These are phyloP conservation scores for Bradypus variegatus DNA, from an alignment of 2,797 vertebrate species.

Conservation along the genomic window DNA sequence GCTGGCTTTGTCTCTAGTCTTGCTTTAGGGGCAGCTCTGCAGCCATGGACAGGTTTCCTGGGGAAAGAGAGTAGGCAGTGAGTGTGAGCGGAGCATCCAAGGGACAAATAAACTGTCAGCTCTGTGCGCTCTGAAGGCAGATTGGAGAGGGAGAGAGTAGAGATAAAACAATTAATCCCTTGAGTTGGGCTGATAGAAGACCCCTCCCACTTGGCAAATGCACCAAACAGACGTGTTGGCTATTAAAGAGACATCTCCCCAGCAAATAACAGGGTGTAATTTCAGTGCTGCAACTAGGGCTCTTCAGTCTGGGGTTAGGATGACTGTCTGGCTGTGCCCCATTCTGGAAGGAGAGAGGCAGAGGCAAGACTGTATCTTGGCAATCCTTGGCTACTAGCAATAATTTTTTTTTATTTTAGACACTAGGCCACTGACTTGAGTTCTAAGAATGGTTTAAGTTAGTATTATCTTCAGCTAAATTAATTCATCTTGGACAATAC, in stretches of 20 bases:
- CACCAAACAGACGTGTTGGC: constrained; percentile 54
- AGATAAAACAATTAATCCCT: constrained; percentile 65
- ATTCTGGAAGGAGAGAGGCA: not conserved
- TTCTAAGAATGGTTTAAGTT: constrained; percentile 15
- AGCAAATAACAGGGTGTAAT: constrained; percentile 56
- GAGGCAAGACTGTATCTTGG: not conserved
- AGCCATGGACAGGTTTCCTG: constrained; percentile 82
- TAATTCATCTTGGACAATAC: not conserved
- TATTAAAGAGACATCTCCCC: constrained; percentile 51
- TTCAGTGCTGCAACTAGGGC: not conserved
- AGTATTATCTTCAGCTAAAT: not conserved
- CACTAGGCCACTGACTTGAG: not conserved
- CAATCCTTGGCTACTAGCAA: not conserved
- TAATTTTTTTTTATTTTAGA: not conserved
- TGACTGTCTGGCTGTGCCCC: not conserved
- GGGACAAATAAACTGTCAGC: not conserved
- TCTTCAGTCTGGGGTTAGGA: not conserved
- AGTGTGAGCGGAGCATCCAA: not conserved
- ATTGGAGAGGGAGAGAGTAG: constrained; percentile 50
- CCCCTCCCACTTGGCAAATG: constrained; percentile 68
- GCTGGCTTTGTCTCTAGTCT: constrained; percentile 78
- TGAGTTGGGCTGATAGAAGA: constrained; percentile 59
- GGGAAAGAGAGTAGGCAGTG: constrained; percentile 57
- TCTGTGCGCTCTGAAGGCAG: not conserved
- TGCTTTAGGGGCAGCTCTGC: constrained; percentile 78